phyloP scores from a whole-genome alignment of 1,140 invertebrate genomes.

The Panulirus ornatus region DNA sequence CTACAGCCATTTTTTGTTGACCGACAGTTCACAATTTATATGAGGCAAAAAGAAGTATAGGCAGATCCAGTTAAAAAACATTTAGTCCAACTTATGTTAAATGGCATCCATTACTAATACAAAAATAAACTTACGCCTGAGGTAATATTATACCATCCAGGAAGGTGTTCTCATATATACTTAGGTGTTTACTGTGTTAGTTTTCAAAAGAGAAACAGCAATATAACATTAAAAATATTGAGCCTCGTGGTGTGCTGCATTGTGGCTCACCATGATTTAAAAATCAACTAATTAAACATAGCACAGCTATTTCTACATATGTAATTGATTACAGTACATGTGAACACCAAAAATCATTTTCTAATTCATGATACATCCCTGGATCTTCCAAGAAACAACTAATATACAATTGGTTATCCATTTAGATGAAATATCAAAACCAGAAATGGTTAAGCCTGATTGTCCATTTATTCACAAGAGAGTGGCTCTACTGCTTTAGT shows the following conservation, averaged over 20 bases:
- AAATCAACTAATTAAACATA: conserved; percentile 15
- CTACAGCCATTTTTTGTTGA: neutral
- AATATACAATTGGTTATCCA: neutral
- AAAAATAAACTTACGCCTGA: neutral
- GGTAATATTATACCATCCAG: neutral
- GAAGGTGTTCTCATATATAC: neutral
- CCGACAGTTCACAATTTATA: too few relatives aligned
- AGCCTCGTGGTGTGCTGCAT: conserved; percentile 26
- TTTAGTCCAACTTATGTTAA: too few relatives aligned
- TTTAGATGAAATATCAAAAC: conserved; percentile 24
- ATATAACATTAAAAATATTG: conserved; percentile 29
- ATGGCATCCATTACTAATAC: neutral
- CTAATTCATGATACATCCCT: conserved; percentile 28
- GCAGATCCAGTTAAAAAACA: too few relatives aligned
- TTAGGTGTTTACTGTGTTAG: neutral
- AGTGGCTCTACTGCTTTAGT: neutral
- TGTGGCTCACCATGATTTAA: conserved; percentile 13
- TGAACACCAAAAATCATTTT: neutral
- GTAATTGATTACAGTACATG: neutral
- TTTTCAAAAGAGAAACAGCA: conserved; percentile 4
- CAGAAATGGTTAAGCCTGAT: conserved; percentile 33
- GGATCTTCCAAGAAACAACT: conserved; percentile 17
- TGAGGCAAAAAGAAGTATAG: too few relatives aligned
- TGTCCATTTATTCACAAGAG: conserved; percentile 40
- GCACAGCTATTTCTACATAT: conserved; percentile 5